phyloP scores from a whole-genome alignment of 2,113 vertebrate species.

The Lophochroa leadbeateri region DNA sequence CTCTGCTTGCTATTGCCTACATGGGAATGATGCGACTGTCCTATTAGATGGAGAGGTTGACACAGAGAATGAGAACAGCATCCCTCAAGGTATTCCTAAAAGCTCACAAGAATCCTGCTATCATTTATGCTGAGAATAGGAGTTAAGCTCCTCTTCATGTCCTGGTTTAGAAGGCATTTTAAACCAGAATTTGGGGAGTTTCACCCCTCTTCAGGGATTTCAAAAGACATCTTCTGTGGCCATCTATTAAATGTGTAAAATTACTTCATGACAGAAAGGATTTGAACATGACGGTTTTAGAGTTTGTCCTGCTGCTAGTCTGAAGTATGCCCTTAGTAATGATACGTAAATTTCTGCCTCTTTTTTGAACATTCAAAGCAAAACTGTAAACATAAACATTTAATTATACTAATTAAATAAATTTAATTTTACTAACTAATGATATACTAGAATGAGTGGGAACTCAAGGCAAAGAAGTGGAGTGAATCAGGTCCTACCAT shows the following conservation, averaged over 20 bases:
- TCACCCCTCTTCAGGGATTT: not conserved
- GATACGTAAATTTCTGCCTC: not conserved
- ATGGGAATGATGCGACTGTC: not conserved
- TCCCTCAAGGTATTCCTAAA: not conserved
- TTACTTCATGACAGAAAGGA: not conserved
- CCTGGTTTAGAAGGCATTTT: not conserved
- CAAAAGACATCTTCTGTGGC: not conserved
- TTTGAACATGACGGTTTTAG: not conserved
- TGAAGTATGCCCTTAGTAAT: not conserved
- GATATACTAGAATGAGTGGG: not conserved
- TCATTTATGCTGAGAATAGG: not conserved
- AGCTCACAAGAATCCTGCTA: not conserved
- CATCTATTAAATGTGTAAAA: not conserved
- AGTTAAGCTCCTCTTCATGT: not conserved
- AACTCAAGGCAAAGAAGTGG: not conserved
- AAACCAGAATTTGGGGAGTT: not conserved
- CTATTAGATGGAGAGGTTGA: not conserved
- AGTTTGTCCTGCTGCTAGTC: not conserved
- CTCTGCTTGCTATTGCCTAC: not conserved
- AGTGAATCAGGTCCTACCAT: not conserved
- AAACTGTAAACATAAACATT: not conserved
- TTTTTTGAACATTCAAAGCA: not conserved
- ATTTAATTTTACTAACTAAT: not conserved
- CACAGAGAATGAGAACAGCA: not conserved
- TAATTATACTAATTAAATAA: not conserved